A percentile compares a stretch with the other conserved stretches of the same genome.
Evolutionary conservation across 2,888 invertebrate genomes (phyloP).

Genomic region (Patella pellucida): DNA sequence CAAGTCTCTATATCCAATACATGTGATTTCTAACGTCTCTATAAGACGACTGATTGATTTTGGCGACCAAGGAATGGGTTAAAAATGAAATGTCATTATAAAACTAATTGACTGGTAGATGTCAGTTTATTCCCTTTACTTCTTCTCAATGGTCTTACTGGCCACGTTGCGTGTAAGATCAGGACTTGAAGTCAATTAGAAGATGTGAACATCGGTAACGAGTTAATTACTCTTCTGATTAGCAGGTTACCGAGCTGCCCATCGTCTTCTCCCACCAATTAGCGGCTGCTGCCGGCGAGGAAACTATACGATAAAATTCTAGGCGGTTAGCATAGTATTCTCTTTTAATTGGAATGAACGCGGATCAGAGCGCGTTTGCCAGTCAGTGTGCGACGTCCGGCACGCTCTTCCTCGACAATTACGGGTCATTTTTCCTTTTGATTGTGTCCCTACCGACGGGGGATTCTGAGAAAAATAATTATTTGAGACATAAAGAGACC

Average conservation of each 20-base stretch:
- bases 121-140: no score
- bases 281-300: constrained; percentile 7
- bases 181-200: not conserved
- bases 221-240: not conserved
- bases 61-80: no score
- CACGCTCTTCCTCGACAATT: not conserved
- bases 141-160: not conserved
- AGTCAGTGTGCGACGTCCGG: not conserved
- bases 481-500: not conserved
- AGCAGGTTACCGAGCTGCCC: not conserved
- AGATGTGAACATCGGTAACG: constrained; percentile 9
- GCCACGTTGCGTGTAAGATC: constrained; percentile 6
- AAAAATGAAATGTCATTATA: no score
- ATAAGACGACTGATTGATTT: no score
- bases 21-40: no score
- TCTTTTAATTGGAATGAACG: constrained; percentile 5
- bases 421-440: constrained; percentile 5
- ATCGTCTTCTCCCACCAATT: constrained; percentile 6
- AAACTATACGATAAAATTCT: constrained; percentile 7
- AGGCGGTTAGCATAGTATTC: not conserved
- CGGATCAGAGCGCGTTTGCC: not conserved
- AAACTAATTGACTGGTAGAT: no score
- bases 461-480: constrained; percentile 2
- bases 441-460: not conserved
- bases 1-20: no score